Evolutionary conservation across 2,888 invertebrate genomes (phyloP).

Genomic region (Margaritifera margaritifera): DNA sequence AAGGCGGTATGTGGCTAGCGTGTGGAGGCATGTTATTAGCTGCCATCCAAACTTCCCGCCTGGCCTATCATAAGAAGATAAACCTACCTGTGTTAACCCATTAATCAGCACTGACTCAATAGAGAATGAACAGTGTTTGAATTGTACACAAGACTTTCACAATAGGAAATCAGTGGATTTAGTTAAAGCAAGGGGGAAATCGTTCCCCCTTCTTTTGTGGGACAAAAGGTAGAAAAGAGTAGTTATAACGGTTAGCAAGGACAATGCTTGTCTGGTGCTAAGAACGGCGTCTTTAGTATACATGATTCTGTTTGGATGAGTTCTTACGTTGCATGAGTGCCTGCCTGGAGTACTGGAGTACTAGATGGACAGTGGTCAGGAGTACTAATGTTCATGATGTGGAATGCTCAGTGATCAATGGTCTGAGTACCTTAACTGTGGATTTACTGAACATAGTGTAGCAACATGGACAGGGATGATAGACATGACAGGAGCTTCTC

Average conservation of each 20-base stretch:
- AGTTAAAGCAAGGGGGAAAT: too few relatives aligned
- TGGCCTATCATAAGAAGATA: slow-evolving; percentile 40
- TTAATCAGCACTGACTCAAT: slow-evolving; percentile 12
- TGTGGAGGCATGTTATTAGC: slow-evolving; percentile 1
- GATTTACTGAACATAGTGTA: slow-evolving; percentile 1
- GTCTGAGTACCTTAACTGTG: neutral
- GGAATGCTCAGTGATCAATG: slow-evolving; percentile 7
- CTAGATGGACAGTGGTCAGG: slow-evolving; percentile 1
- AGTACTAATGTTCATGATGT: neutral
- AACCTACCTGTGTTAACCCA: slow-evolving; percentile 31
- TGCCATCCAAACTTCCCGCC: slow-evolving; percentile 45
- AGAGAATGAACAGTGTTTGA: too few relatives aligned
- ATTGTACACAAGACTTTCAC: too few relatives aligned
- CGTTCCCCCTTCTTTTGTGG: too few relatives aligned
- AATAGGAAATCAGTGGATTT: too few relatives aligned
- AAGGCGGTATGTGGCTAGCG: slow-evolving; percentile 36
- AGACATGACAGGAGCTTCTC: slow-evolving; percentile 29
- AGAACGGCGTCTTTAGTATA: too few relatives aligned
- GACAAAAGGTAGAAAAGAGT: too few relatives aligned
- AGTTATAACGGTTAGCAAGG: too few relatives aligned
- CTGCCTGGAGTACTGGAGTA: slow-evolving; percentile 1
- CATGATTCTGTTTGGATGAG: too few relatives aligned
- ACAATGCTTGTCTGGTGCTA: too few relatives aligned
- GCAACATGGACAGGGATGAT: slow-evolving; percentile 37
- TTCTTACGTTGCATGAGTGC: too few relatives aligned